Evolutionary conservation across 2,113 vertebrate genomes (phyloP).

Genomic region (Pantherophis guttatus): DNA sequence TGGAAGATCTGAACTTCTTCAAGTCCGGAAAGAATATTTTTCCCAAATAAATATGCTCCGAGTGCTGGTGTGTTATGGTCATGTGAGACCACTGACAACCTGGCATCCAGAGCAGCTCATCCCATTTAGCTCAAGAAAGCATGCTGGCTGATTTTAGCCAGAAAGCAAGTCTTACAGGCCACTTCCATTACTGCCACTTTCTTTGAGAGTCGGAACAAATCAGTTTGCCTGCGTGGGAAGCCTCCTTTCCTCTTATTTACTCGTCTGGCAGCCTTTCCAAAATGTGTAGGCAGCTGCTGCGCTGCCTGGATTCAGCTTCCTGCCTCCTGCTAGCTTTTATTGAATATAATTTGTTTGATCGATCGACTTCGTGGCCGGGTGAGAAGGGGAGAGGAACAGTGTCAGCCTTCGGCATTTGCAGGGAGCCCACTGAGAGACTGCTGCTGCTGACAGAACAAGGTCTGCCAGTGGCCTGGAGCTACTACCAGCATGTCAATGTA

Average conservation of each 20-base stretch:
- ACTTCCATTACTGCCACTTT: neutral
- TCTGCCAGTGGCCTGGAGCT: neutral
- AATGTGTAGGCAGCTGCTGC: neutral
- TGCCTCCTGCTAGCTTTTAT: neutral
- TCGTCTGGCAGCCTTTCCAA: neutral
- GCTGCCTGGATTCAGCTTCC: neutral
- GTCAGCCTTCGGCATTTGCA: neutral
- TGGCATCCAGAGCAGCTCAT: neutral
- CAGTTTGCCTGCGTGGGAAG: neutral
- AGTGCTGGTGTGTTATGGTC: neutral
- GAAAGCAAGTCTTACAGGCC: neutral
- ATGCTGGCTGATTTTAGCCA: neutral
- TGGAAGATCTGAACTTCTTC: neutral
- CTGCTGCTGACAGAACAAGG: neutral
- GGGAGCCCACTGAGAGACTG: neutral
- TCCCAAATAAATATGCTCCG: neutral
- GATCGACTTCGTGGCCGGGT: neutral
- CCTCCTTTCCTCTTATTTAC: neutral
- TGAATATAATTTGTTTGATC: conserved; percentile 24
- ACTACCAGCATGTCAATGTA: neutral
- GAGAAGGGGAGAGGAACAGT: neutral
- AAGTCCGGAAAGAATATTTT: neutral
- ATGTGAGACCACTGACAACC: neutral
- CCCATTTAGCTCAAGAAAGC: neutral
- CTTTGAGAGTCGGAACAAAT: neutral